Evolutionary conservation across 2,888 invertebrate species (phyloP), one percentile per base, ranked within the genome.

Genomic region (Halocaridina rubra): DNA sequence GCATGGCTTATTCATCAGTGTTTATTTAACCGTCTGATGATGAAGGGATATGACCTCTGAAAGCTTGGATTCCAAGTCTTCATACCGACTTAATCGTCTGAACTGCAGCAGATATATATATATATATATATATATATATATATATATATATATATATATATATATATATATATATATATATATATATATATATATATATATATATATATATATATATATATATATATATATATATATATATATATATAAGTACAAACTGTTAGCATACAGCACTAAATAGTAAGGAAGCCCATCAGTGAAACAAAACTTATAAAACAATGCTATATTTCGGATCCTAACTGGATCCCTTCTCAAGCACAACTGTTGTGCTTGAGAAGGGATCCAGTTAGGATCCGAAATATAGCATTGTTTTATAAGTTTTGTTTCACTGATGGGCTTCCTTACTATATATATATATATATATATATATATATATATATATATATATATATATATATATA

Each of bases 81-180:
- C n/a, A n/a, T n/a, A n/a, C n/a, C n/a, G n/a, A n/a, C n/a, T n/a
- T n/a, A n/a, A n/a, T n/a, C n/a, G n/a, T n/a, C n/a, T n/a, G n/a
- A n/a, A n/a, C n/a, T n/a, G n/a, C n/a, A n/a, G n/a, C n/a, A n/a
- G n/a, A n/a, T n/a, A n/a, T n/a, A n/a, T 3, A 57, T 67, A 22
- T 67, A 22, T 67, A 67, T 67, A 67, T 67, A 67, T 67, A 67
- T 67, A 27, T 67, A 67, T 67, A 27, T 27, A 24, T 67, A 67
- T 67, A 24, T 24, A 67, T 67, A 67, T 67, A 67, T 67, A 67
- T 67, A 67, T 67, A 67, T 67, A 67, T 67, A 67, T 67, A 67
- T 67, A 67, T 67, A 67, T 67, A 67, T 67, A 67, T 67, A 27
- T 27, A 67, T 67, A 67, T 67, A 27, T 27, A 67, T 67, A 27